Base-by-base conservation (phyloP, 2,113 vertebrate genomes). In the Danionella cerebrum region DNA sequence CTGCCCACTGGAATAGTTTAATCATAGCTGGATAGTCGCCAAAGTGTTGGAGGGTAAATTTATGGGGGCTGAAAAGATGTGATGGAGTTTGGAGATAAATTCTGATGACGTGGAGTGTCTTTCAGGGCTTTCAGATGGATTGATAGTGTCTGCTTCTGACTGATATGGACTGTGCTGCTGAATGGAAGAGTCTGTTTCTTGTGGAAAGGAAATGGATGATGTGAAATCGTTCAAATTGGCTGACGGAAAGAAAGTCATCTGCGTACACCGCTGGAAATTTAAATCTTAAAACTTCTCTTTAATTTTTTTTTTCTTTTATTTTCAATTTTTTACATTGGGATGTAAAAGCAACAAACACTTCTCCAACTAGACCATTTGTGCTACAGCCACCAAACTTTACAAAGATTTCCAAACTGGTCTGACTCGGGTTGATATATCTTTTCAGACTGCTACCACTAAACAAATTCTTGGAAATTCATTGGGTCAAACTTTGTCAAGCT, bases 61-160 rank as follows among this genome's bases (percentile, higher is more conserved):
- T 29, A 58, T 57, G 52, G 47, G 12, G 52, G 55, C 48, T 55
- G 21, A 55, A 33, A 57, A 41, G 54, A 64, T 52, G 44, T 55
- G 64, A 60, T 51, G 24, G 73, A 63, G 63, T 18, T 58, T 29
- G 9, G 5, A 68, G 58, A 58, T 55, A 38, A 47, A 45, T 62
- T 67, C 42, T 69, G 47, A 36, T 65, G 65, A 42, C 58, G 48
- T 50, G 65, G 58, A 55, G 57, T 48, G 53, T 22, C 50, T 54
- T 57, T 41, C 65, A 68, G 19, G 31, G 16, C 24, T 54, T 5
- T 18, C 47, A 45, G 64, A 67, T 58, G 55, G 53, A 59, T 68
- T 59, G 53, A 58, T 68, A 22, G 24, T 18, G 38, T 27, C 67
- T 62, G 67, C 48, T 7, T 51, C 24, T 21, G 19, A 44, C 58